Percentiles rank a stretch among this genome's conserved stretches.
Evolutionary conservation across 1,140 invertebrate species (phyloP).

Genomic region (Trichonephila clavata): DNA sequence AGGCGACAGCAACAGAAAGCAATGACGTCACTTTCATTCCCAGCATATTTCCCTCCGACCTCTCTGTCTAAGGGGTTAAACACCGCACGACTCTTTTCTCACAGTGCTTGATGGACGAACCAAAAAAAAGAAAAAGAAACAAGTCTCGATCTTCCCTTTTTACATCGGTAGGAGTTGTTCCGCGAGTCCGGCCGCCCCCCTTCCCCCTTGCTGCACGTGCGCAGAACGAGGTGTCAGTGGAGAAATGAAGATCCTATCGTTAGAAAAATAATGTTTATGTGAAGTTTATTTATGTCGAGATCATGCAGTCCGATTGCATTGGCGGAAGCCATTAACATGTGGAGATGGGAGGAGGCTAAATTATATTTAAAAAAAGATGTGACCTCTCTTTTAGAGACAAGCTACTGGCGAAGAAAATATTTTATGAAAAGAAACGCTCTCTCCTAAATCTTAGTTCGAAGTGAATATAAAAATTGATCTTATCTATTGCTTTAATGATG

Average conservation of each 20-base stretch:
- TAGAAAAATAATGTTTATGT: neutral
- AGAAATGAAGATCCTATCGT: conserved; percentile 15
- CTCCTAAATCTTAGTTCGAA: no score
- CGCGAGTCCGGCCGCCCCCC: neutral
- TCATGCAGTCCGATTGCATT: neutral
- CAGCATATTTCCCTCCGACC: neutral
- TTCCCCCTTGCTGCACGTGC: neutral
- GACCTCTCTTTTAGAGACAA: no score
- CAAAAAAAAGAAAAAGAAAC: neutral
- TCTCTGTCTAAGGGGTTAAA: neutral
- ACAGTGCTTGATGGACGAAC: neutral
- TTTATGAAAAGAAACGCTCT: no score
- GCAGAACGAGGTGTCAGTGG: neutral
- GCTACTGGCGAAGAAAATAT: no score
- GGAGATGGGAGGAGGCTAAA: neutral
- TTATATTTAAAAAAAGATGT: no score
- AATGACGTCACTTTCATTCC: conserved; percentile 8
- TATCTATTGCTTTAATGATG: no score
- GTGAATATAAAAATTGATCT: no score
- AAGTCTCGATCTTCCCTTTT: neutral
- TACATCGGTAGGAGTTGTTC: neutral
- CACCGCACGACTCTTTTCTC: neutral
- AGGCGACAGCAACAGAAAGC: neutral
- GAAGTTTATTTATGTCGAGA: neutral
- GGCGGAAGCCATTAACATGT: neutral